These are phyloP conservation scores for Aix galericulata DNA, from an alignment of 2,113 vertebrate species.

Conservation along the genomic window DNA sequence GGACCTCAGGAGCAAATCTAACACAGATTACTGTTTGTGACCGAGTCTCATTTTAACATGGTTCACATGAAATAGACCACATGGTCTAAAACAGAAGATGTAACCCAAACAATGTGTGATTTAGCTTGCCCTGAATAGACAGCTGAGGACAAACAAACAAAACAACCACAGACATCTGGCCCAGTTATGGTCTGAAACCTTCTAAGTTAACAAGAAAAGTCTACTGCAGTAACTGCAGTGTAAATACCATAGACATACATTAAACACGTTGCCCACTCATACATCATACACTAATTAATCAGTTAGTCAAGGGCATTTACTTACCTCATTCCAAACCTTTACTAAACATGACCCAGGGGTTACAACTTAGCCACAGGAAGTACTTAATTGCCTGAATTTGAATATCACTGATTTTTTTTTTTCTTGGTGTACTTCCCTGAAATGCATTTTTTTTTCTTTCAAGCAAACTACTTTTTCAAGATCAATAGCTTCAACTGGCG, in stretches of 20 bases:
- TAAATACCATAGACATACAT: background rate
- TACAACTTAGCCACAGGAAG: background rate
- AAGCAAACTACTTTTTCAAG: background rate
- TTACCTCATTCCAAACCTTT: conserved; percentile 40
- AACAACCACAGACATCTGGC: background rate
- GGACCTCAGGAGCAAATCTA: background rate
- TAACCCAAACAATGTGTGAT: background rate
- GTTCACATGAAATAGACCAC: background rate
- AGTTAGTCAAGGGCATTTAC: background rate
- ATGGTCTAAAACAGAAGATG: background rate
- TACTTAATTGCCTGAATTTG: background rate
- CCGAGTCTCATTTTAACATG: background rate
- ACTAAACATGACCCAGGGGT: conserved; percentile 29
- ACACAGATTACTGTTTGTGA: background rate
- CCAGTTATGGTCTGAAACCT: background rate
- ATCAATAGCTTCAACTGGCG: background rate
- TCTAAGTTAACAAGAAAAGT: background rate
- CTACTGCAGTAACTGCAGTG: background rate
- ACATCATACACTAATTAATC: background rate
- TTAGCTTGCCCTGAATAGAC: background rate
- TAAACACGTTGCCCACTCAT: background rate
- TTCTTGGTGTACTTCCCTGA: background rate
- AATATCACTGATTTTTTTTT: background rate
- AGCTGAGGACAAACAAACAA: background rate
- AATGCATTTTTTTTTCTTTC: background rate